phyloP scores from a whole-genome alignment of 2,113 vertebrate species.

The Ibidorhyncha struthersii region DNA sequence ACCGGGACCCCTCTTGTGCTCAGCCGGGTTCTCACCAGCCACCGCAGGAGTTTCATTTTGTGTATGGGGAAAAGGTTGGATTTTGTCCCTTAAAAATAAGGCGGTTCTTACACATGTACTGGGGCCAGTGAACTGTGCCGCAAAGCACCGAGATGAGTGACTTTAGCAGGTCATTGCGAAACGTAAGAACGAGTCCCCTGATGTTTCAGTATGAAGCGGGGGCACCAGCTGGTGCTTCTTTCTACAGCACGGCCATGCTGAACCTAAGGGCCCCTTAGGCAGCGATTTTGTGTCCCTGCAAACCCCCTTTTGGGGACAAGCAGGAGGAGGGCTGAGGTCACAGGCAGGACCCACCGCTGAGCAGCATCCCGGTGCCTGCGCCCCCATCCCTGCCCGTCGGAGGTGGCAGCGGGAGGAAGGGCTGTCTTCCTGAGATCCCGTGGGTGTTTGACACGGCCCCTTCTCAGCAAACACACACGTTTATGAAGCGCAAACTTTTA shows the following conservation, averaged over 20 bases:
- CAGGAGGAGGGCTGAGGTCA: neutral
- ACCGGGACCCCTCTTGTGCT: neutral
- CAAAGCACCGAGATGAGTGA: rapidly evolving
- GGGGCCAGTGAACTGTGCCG: neutral
- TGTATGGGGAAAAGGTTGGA: rapidly evolving
- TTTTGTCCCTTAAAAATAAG: neutral
- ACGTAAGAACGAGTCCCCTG: rapidly evolving
- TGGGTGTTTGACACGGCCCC: constrained; percentile 6
- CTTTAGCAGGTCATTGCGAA: rapidly evolving
- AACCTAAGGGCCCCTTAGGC: neutral
- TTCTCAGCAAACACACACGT: constrained; percentile 1
- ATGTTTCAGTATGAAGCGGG: rapidly evolving
- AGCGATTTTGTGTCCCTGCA: rapidly evolving
- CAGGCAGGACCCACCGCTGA: neutral
- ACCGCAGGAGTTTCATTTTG: neutral
- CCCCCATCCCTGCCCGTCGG: neutral
- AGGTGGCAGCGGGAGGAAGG: neutral
- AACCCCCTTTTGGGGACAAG: neutral
- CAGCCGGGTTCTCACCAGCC: neutral
- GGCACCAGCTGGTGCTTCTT: neutral
- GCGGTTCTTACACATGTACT: rapidly evolving
- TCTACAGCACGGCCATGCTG: rapidly evolving
- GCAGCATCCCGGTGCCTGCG: neutral
- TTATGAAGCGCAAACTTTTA: constrained; percentile 18
- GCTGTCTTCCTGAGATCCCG: neutral